Base-by-base conservation (phyloP, 2,113 vertebrate species). In the Chaetura pelagica region DNA sequence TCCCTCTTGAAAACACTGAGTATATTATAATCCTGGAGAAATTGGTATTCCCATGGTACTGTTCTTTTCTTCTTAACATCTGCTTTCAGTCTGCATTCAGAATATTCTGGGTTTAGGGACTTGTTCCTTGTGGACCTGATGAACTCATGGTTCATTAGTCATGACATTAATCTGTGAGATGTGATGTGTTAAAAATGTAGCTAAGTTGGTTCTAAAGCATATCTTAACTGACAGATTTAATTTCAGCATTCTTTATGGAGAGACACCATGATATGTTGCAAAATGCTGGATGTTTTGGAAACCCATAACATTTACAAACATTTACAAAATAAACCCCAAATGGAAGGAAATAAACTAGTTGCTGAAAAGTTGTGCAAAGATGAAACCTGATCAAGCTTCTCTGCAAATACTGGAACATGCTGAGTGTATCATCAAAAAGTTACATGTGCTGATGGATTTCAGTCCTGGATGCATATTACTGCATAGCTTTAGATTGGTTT, bases 161-260 rank as follows among this genome's bases (percentile, higher is more conserved):
- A 12, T 76, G 76, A 74, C 32, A n/a, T 15, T 94, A 48, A 94
- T 90, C 59, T 72, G 66, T 91, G 92, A 58, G 59, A 84, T 79
- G 55, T 85, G 49, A 93, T 73, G 49, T 78, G 27, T 76, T 90
- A 73, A 76, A 88, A 92, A 80, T 26, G 23, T 77, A 77, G 58
- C 94, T 79, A 82, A 71, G 63, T 87, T 93, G 69, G 20, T 22
- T 90, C 24, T 72, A 79, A 93, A 92, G 54, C 23, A 38, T 87
- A 84, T 90, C 93, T 95, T 84, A 95, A 32, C 34, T 78, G 85
- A 35, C 57, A 92, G 48, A 35, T 91, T 89, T 76, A 55, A 74
- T 81, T 95, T 67, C 71, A 85, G 7, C 26, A 62, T 90, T 95
- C 63, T 87, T 90, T 92, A 83, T 63, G 49, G 52, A 87, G 77